Evolutionary conservation across 2,888 invertebrate genomes (phyloP).

Genomic region (Theodoxus fluviatilis): DNA sequence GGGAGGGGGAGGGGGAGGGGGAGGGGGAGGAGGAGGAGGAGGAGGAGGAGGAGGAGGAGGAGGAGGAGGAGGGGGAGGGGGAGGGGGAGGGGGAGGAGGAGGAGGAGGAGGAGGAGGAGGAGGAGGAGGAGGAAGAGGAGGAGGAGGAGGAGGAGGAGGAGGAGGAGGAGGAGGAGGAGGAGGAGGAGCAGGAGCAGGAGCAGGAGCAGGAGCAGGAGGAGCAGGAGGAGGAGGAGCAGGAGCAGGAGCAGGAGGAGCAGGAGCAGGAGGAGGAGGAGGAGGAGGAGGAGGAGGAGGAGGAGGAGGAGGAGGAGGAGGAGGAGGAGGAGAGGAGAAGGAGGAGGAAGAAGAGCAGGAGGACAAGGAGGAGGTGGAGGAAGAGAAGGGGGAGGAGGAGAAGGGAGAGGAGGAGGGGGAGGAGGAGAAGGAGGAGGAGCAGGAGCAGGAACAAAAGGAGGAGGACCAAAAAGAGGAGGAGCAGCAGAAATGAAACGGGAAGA

Average conservation of each 20-base stretch:
- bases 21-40: not conserved
- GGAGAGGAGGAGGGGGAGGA: not conserved
- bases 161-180: not conserved
- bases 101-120: not conserved
- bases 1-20: not conserved
- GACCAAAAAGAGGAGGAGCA: no score
- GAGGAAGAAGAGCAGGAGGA: not conserved
- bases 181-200: not conserved
- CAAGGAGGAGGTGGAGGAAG: not conserved
- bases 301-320: not conserved
- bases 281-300: not conserved
- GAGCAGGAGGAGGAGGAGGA: not conserved
- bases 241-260: not conserved
- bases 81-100: not conserved
- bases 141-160: not conserved
- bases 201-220: not conserved
- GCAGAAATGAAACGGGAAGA: no score
- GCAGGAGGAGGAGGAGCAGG: not conserved
- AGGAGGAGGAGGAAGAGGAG: not conserved
- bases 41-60: not conserved
- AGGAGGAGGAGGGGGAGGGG: not conserved
- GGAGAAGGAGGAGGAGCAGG: not conserved
- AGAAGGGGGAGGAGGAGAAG: not conserved
- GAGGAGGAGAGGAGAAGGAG: not conserved
- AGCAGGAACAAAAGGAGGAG: no score